Evolutionary conservation across 2,888 invertebrate species (phyloP).

Genomic region (Lottia scabra): DNA sequence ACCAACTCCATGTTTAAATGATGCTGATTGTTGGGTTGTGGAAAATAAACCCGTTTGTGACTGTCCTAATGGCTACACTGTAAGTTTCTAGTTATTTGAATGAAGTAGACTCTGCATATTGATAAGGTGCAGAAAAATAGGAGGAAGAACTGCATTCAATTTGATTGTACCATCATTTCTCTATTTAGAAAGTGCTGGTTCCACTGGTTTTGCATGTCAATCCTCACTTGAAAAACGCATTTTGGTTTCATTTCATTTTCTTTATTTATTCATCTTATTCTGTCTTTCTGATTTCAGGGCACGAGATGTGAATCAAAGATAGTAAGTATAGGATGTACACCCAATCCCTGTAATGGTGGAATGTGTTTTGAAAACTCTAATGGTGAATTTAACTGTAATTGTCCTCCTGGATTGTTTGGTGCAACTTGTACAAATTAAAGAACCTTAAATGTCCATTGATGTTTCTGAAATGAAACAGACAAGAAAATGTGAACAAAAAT

Average conservation of each 20-base stretch:
- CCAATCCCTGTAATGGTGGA: constrained; percentile 91
- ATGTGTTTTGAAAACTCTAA: constrained; percentile 87
- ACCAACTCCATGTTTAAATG: constrained; percentile 31
- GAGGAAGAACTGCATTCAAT: too few relatives aligned
- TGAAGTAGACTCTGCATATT: too few relatives aligned
- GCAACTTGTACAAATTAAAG: constrained; percentile 76
- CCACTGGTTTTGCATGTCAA: too few relatives aligned
- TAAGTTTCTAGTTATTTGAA: too few relatives aligned
- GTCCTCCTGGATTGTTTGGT: constrained; percentile 72
- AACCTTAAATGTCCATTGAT: too few relatives aligned
- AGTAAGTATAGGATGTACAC: constrained; percentile 93
- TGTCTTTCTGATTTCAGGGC: constrained; percentile 70
- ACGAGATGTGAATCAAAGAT: constrained; percentile 91
- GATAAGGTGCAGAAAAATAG: too few relatives aligned
- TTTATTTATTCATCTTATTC: too few relatives aligned
- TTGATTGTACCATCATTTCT: too few relatives aligned
- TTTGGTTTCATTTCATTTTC: neutral
- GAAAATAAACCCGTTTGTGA: constrained; percentile 28
- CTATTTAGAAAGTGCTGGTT: too few relatives aligned
- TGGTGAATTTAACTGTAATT: constrained; percentile 80
- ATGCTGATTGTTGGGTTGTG: constrained; percentile 19
- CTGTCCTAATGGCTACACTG: constrained; percentile 27
- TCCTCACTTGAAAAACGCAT: too few relatives aligned
- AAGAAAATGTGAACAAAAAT: too few relatives aligned
- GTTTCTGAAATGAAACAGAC: too few relatives aligned